Conservation (phyloP, 2,888 invertebrate species). For the Creontiades dilutus region DNA sequence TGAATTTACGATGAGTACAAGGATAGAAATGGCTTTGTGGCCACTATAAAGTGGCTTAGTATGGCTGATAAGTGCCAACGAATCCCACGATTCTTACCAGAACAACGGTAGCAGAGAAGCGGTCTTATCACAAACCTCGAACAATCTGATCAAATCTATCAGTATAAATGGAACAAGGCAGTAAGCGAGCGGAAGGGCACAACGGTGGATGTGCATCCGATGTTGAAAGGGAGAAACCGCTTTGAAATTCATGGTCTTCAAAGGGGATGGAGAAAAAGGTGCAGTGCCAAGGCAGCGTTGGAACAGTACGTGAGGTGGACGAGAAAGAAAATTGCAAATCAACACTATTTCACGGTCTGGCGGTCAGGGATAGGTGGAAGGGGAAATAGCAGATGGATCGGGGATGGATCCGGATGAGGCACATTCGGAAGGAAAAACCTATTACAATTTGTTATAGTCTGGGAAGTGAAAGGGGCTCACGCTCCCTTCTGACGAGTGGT, state of each 20-base stretch:
- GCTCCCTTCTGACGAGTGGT: not conserved
- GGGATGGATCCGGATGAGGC: slow-evolving; percentile 59
- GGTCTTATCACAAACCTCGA: not conserved
- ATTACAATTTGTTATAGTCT: slow-evolving; percentile 67
- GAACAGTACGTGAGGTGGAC: not conserved
- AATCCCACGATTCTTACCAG: too few relatives aligned
- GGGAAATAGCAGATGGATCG: slow-evolving; percentile 64
- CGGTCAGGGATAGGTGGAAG: slow-evolving; percentile 41
- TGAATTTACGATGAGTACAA: too few relatives aligned
- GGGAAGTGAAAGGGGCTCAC: slow-evolving; percentile 40
- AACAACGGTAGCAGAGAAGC: not conserved
- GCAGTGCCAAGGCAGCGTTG: not conserved
- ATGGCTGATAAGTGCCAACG: too few relatives aligned
- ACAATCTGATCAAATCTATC: not conserved
- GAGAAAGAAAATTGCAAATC: slow-evolving; percentile 66
- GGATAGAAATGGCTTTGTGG: too few relatives aligned
- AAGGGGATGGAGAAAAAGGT: slow-evolving; percentile 1
- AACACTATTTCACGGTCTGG: slow-evolving; percentile 69
- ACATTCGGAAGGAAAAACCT: slow-evolving; percentile 61
- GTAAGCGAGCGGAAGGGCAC: slow-evolving; percentile 9
- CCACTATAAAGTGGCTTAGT: too few relatives aligned
- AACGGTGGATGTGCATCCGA: not conserved
- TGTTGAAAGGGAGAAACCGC: not conserved
- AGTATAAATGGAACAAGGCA: not conserved
- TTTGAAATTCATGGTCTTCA: slow-evolving; percentile 13